Conservation (phyloP, 2,888 invertebrate genomes). For the Mantis religiosa region DNA sequence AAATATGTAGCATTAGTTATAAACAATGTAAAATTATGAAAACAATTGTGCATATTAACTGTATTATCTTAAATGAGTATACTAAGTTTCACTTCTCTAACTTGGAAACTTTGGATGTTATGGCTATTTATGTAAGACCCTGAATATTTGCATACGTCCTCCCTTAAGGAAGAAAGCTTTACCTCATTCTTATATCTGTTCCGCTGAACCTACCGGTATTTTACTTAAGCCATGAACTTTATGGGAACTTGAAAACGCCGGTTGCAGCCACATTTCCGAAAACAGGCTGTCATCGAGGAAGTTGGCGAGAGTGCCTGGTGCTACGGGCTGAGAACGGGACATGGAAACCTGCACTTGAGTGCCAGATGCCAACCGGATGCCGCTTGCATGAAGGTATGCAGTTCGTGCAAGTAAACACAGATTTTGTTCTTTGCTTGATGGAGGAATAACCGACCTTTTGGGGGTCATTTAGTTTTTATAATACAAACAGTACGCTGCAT, state of each 20-base stretch:
- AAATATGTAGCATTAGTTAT: too few relatives aligned
- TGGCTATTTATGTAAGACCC: too few relatives aligned
- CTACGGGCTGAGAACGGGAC: background rate
- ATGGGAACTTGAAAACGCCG: background rate
- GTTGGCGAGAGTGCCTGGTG: background rate
- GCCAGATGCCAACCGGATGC: background rate
- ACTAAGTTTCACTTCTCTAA: too few relatives aligned
- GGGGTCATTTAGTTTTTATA: background rate
- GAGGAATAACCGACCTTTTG: background rate
- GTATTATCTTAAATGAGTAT: too few relatives aligned
- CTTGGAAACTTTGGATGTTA: too few relatives aligned
- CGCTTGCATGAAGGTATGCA: background rate
- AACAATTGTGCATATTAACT: too few relatives aligned
- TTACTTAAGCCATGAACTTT: background rate
- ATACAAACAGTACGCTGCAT: too few relatives aligned
- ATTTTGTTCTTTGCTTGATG: background rate
- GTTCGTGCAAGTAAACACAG: background rate
- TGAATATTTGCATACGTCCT: too few relatives aligned
- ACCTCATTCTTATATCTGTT: too few relatives aligned
- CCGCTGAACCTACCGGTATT: background rate
- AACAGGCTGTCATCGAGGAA: background rate
- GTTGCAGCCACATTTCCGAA: background rate
- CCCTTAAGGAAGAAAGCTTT: too few relatives aligned
- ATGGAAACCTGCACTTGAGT: background rate
- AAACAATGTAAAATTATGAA: too few relatives aligned